These are phyloP conservation scores for Myopa testacea DNA, from an alignment of 2,888 invertebrate species.

Conservation along the genomic window DNA sequence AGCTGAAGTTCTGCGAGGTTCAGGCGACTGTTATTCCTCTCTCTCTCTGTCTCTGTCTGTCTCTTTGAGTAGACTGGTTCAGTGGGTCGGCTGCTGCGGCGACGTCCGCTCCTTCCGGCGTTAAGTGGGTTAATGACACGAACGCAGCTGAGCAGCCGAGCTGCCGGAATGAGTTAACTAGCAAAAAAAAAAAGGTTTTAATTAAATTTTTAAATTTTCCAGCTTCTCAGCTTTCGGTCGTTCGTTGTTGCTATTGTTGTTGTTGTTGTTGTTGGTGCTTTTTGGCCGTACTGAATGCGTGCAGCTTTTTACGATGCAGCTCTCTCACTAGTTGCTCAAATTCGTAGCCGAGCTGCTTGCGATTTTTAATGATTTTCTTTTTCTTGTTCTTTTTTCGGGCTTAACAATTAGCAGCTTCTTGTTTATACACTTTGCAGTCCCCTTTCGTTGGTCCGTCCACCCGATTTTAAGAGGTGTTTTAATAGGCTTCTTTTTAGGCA, in stretches of 20 bases:
- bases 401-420: too few relatives aligned
- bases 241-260: background rate
- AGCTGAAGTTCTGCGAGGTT: background rate
- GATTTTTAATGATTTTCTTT: too few relatives aligned
- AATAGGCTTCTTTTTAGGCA: too few relatives aligned
- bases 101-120: conserved; percentile 9
- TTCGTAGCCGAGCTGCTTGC: too few relatives aligned
- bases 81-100: conserved; percentile 2
- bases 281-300: background rate
- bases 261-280: background rate
- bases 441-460: too few relatives aligned
- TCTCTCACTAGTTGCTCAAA: background rate
- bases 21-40: background rate
- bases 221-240: background rate
- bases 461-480: too few relatives aligned
- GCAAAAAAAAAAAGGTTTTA: background rate
- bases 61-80: background rate
- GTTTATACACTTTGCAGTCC: too few relatives aligned
- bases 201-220: background rate
- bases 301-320: too few relatives aligned
- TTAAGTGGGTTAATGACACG: conserved; percentile 39
- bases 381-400: too few relatives aligned
- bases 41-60: background rate
- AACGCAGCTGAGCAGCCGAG: background rate
- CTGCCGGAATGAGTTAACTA: background rate